A percentile compares a stretch with the other conserved stretches of the same genome.
Evolutionary conservation across 2,888 invertebrate species (phyloP).

Genomic region (Rhaphigaster nebulosa): DNA sequence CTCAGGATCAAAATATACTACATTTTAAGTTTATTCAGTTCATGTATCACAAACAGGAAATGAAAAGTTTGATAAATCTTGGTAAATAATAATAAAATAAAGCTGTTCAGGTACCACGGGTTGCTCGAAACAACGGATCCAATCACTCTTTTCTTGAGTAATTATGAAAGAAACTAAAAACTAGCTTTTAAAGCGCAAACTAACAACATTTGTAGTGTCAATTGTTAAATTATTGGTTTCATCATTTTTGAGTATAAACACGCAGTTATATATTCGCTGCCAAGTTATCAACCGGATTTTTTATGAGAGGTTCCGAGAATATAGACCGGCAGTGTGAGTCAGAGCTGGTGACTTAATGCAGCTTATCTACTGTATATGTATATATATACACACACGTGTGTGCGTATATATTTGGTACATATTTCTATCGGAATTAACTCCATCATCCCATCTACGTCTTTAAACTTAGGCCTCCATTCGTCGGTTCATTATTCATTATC

Average conservation of each 20-base stretch:
- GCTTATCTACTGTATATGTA: not conserved
- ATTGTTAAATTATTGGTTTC: not conserved
- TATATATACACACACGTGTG: not conserved
- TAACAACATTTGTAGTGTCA: not conserved
- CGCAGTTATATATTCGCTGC: not conserved
- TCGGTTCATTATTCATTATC: not conserved
- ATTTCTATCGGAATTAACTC: not conserved
- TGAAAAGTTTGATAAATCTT: no score
- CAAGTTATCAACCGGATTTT: not conserved
- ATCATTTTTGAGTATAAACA: not conserved
- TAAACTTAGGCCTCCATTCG: no score
- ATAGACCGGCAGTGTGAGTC: not conserved
- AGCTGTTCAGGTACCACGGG: no score
- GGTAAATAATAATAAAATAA: no score
- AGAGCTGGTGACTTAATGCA: not conserved
- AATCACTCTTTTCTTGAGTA: no score
- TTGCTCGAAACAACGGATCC: no score
- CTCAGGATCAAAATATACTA: no score
- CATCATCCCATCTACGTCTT: not conserved
- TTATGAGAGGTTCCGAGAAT: conserved; percentile 9
- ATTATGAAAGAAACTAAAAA: no score
- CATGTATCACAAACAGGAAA: no score
- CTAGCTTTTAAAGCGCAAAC: not conserved
- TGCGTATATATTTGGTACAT: not conserved
- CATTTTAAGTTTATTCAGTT: no score